Base-by-base conservation (phyloP, 2,113 vertebrate genomes). In the Phalacrocorax brasilianus region DNA sequence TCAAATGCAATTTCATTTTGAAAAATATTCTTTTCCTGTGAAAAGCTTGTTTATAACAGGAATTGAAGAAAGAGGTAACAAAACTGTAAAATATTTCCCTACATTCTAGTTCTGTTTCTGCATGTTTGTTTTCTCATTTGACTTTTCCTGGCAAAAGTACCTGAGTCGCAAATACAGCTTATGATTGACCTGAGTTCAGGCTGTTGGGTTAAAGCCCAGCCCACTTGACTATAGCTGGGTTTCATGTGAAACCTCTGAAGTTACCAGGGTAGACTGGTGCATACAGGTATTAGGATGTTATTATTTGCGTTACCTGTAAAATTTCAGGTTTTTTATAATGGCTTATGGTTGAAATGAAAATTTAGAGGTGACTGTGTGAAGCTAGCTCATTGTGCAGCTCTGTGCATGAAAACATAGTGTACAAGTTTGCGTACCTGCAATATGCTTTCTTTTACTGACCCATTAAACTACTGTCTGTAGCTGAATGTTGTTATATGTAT, bases 11-110 rank as follows among this genome's bases (percentile, higher is more conserved):
- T 93, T 92, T 72, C 3, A 42, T 82, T 93, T 83, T 70, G 12
- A 4, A 52, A 88, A 73, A 12, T 56, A 27, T 16, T 62, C 6
- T 11, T 85, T 95, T 88, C 82, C 12, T 59, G 17, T 23, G 38
- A 86, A 72, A 89, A 75, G 35, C 72, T 74, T 95, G 65, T 67
- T 96, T 96, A 53, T 81, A 85, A 66, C 4, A 53, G 21, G 28
- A 76, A 30, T 32, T 70, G 23, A 71, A 72, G 53, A 63, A 87
- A 59, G 73, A 40, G 11, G 13, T 85, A 63, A 85, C 58, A 72
- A 74, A 84, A 52, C 38, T 22, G 8, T 52, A 27, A 52, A 84
- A 38, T 56, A 83, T 56, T 63, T 78, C 13, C 47, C 9, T 72
- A 0, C n/a, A 12, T 23, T 74, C 14, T 76, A 33, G 5, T 58